A percentile compares a stretch with the other conserved stretches of the same genome.
Conservation (phyloP, 2,797 vertebrate genomes). For the Betta splendens region DNA sequence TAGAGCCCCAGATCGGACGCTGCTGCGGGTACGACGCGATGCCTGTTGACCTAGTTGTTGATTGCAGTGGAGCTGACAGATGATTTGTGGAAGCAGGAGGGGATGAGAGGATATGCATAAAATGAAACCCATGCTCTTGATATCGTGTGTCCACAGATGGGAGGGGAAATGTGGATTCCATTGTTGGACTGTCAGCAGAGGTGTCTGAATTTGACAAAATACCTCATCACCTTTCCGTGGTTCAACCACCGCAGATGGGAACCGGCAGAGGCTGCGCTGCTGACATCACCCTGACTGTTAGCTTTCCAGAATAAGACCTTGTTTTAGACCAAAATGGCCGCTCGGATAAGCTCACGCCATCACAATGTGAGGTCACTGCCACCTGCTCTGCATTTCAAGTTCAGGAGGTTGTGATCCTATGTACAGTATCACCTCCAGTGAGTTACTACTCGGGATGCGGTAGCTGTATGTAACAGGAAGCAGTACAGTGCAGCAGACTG, state of each 20-base stretch:
- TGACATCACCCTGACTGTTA: slow-evolving; percentile 38
- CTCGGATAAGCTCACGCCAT: slow-evolving; percentile 24
- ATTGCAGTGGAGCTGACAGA: slow-evolving; percentile 38
- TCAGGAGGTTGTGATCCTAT: slow-evolving; percentile 8
- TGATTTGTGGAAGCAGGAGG: slow-evolving; percentile 50
- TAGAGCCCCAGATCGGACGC: slow-evolving; percentile 45
- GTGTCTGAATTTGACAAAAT: slow-evolving; percentile 63
- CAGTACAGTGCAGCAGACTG: slow-evolving; percentile 38
- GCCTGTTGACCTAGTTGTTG: slow-evolving; percentile 65
- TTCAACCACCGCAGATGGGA: slow-evolving; percentile 44
- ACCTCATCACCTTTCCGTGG: slow-evolving; percentile 44
- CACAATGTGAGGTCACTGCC: slow-evolving; percentile 18
- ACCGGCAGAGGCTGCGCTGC: slow-evolving; percentile 32
- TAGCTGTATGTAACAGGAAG: slow-evolving; percentile 49
- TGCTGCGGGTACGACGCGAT: slow-evolving; percentile 70
- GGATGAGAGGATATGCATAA: slow-evolving; percentile 41
- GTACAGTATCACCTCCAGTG: slow-evolving; percentile 23
- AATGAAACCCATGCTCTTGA: slow-evolving; percentile 51
- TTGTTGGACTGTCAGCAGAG: slow-evolving; percentile 68
- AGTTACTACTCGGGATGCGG: slow-evolving; percentile 37
- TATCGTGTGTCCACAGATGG: slow-evolving; percentile 54
- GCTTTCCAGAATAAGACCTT: slow-evolving; percentile 32
- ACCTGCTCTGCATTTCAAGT: slow-evolving; percentile 27
- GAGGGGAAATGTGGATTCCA: slow-evolving; percentile 58
- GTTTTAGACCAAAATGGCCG: slow-evolving; percentile 26